These are phyloP conservation scores for Halisarca cf. caerulea DNA, from an alignment of 37 sponge, comb jelly and placozoan genomes.

Conservation along the genomic window DNA sequence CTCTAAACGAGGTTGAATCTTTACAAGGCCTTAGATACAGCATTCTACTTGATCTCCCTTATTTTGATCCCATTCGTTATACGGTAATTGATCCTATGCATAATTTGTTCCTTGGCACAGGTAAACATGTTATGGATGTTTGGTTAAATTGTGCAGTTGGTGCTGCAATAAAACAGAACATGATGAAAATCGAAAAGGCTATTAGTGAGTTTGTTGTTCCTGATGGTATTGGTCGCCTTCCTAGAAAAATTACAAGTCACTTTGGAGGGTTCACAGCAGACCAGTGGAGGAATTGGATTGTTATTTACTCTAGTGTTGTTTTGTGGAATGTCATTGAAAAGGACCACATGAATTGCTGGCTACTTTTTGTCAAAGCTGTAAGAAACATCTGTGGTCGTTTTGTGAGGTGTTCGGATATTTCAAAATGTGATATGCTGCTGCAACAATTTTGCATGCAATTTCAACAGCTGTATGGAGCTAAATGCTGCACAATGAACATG, in stretches of 20 bases:
- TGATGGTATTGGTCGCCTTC: conserved; percentile 46
- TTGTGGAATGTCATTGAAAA: conserved; percentile 44
- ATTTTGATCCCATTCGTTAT: conserved; percentile 42
- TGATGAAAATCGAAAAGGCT: conserved; percentile 23
- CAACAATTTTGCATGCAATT: conserved; percentile 29
- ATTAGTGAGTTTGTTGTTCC: conserved; percentile 24
- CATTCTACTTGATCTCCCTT: conserved; percentile 31
- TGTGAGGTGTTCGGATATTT: conserved; percentile 16
- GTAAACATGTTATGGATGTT: conserved; percentile 39
- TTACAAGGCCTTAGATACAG: conserved; percentile 40
- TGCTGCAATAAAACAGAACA: not conserved
- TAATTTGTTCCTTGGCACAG: conserved; percentile 45
- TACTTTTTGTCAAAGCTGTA: conserved; percentile 63
- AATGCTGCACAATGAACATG: conserved; percentile 50
- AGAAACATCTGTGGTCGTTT: conserved; percentile 19
- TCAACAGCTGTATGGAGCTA: conserved; percentile 45
- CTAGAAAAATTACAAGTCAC: conserved; percentile 44
- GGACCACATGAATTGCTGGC: conserved; percentile 44
- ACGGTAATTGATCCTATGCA: conserved; percentile 70
- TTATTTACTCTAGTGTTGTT: conserved; percentile 50
- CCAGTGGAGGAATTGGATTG: conserved; percentile 66
- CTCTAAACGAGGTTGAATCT: not conserved
- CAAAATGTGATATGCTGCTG: conserved; percentile 32
- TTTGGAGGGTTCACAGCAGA: conserved; percentile 62
- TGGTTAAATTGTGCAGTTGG: conserved; percentile 23